Conservation (phyloP, 2,888 invertebrate species). For the Amiota minor region DNA sequence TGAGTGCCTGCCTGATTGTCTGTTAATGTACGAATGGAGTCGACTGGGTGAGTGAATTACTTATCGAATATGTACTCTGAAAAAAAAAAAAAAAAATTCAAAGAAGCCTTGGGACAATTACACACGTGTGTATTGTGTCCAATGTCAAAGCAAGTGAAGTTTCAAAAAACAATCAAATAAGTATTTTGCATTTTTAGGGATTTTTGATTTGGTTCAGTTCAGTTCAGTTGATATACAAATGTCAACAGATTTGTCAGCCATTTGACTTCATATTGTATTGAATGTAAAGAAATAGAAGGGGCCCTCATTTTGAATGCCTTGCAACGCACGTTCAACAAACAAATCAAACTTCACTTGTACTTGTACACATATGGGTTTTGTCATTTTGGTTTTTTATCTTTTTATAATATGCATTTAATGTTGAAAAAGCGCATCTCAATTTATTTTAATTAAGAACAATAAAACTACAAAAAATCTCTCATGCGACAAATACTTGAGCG, state of each 20-base stretch:
- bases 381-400: too few species aligned
- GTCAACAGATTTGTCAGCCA: constrained; percentile 18
- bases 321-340: constrained; percentile 6
- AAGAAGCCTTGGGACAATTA: neutral
- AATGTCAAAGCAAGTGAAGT: neutral
- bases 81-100: neutral
- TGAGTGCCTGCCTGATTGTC: neutral
- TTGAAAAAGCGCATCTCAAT: constrained; percentile 71
- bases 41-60: neutral
- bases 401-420: constrained; percentile 47
- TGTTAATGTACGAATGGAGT: too few species aligned
- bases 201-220: neutral
- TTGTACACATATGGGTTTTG: too few species aligned
- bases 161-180: constrained; percentile 16
- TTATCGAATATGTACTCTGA: neutral
- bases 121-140: neutral
- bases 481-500: constrained; percentile 1
- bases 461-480: constrained; percentile 49
- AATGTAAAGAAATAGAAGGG: neutral
- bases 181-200: neutral
- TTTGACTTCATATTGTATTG: neutral
- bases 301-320: neutral
- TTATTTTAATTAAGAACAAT: constrained; percentile 72
- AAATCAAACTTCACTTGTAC: too few species aligned
- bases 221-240: neutral